Evolutionary conservation across 2,888 invertebrate species (phyloP), one percentile per base, ranked within the genome.

Genomic region (Brachynemurus nebulosus): DNA sequence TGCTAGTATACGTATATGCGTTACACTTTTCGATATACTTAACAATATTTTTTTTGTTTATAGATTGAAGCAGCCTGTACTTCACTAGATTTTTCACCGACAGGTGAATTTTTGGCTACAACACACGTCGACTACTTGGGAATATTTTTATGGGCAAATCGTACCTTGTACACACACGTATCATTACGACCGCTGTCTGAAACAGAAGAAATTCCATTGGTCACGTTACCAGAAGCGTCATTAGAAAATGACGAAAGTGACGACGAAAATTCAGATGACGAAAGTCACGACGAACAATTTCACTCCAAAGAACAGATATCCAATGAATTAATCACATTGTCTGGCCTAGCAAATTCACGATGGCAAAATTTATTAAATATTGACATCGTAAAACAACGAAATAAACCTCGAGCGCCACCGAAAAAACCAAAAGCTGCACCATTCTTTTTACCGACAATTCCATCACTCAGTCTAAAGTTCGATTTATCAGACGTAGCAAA

Each of bases 81-180:
- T 1, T 90, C 90, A 0, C 60, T 98, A 12, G 74, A 78, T 39
- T 82, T 97, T 73, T 95, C 95, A 0, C 89, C 92, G 0, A 88
- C 83, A 0, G 91, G 91, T 1, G 88, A 92, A 59, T 88, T 79
- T 57, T 65, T 98, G 47, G 92, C 86, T 1, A 93, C 95, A 0
- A 78, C 85, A 0, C 95, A 97, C 57, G 79, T 86, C 0, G 85
- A 86, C 48, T 80, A 86, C 56, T 66, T 93, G 16, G 96, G 95
- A 1, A 75, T 99, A 43, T 92, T 86, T 59, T 68, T 98, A 25
- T 98, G 97, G 97, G 80, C 86, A 1, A 98, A 97, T 64, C 78
- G 78, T 57, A 80, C 86, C 0, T 63, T 95, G 1, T 97, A 86
- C 61, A 72, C 79, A 42, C 82, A 82, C 57, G 71, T 93, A 20